These are phyloP conservation scores for Hemiscyllium ocellatum DNA, from an alignment of 2,113 vertebrate genomes.

Conservation along the genomic window DNA sequence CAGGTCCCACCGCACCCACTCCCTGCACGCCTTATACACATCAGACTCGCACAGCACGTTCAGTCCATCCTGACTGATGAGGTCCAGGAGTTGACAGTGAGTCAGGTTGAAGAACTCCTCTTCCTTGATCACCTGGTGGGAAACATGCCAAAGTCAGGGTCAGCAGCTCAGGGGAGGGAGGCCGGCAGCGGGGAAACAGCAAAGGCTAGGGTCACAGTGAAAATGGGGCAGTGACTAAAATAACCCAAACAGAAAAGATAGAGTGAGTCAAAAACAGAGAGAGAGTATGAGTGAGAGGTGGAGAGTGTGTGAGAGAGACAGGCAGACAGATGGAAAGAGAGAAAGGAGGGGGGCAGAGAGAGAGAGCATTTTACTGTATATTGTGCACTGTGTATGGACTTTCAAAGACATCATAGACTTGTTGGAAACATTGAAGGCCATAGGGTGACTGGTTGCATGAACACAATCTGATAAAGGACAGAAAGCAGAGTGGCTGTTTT, in stretches of 20 bases:
- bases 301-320: background rate
- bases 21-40: conserved; percentile 70
- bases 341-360: background rate
- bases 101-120: conserved; percentile 70
- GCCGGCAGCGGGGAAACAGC: background rate
- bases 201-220: background rate
- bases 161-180: background rate
- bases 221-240: background rate
- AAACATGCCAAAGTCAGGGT: background rate
- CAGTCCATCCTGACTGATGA: conserved; percentile 70
- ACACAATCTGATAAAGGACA: background rate
- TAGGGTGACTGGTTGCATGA: background rate
- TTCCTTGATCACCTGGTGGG: conserved; percentile 63
- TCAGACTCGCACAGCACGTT: conserved; percentile 73
- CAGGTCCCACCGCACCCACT: conserved; percentile 67
- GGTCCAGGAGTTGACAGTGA: conserved; percentile 69
- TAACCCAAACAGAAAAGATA: too few species aligned
- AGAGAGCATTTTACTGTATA: background rate
- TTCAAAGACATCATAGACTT: background rate
- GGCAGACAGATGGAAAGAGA: background rate
- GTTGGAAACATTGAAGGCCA: background rate
- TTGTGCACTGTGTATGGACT: background rate
- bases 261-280: background rate
- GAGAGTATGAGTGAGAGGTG: background rate
- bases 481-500: background rate